Conservation (phyloP, 2,797 vertebrate genomes). For the Betta splendens region DNA sequence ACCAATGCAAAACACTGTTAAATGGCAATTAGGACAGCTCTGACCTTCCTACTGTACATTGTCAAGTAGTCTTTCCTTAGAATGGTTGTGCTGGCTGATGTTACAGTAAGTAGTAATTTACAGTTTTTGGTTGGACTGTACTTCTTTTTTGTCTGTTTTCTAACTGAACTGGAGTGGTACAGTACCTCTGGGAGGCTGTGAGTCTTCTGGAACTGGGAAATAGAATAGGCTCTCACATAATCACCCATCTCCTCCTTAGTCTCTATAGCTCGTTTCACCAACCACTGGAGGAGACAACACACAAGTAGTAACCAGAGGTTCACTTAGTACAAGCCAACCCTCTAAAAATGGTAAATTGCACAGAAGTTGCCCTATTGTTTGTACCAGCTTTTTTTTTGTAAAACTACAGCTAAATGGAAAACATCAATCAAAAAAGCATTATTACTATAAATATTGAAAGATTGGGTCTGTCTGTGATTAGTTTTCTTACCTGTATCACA, state of each 20-base stretch:
- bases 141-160: not conserved
- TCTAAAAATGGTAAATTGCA: not conserved
- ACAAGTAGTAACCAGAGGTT: not conserved
- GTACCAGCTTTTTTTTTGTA: not conserved
- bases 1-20: not conserved
- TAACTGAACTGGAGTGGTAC: constrained; percentile 67
- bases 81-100: no score
- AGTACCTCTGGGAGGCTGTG: constrained; percentile 93
- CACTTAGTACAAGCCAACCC: not conserved
- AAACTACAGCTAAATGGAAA: not conserved
- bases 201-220: constrained; percentile 95
- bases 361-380: not conserved
- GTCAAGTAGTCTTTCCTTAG: not conserved
- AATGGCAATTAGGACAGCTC: not conserved
- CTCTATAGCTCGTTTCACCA: constrained; percentile 98
- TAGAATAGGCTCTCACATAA: constrained; percentile 91
- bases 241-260: constrained; percentile 98
- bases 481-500: constrained; percentile 88
- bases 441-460: no score
- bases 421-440: no score
- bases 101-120: no score
- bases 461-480: not conserved
- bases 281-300: constrained; percentile 83
- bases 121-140: no score
- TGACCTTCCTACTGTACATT: not conserved